A percentile compares a stretch with the other conserved stretches of the same genome.
phyloP scores from a whole-genome alignment of 2,113 vertebrate species.

The Oxyura jamaicensis region DNA sequence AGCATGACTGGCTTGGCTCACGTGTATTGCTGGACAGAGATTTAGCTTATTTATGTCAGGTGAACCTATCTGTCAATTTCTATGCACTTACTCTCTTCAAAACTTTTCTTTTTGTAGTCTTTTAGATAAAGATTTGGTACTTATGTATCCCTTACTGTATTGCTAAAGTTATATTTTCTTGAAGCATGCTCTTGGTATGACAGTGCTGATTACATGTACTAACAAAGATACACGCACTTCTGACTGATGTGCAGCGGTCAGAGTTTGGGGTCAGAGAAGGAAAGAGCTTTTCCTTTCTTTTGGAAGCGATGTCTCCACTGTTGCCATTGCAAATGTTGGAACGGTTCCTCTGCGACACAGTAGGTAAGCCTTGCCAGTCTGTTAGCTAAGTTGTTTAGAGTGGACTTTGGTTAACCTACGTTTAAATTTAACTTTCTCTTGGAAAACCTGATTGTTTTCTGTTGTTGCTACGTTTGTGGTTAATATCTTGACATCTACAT shows the following conservation, averaged over 20 bases:
- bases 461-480: not conserved
- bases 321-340: not conserved
- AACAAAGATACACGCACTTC: rapidly evolving
- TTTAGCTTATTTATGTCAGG: not conserved
- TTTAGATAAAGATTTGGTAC: not conserved
- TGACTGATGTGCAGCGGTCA: not conserved
- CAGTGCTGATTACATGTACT: not conserved
- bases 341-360: not conserved
- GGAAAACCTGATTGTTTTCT: slow-evolving; percentile 18
- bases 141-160: not conserved
- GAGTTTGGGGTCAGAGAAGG: not conserved
- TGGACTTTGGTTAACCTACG: not conserved
- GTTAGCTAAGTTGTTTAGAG: not conserved
- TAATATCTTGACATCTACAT: not conserved
- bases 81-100: not conserved
- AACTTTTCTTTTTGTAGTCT: not conserved
- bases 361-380: not conserved
- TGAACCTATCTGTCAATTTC: not conserved
- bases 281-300: not conserved
- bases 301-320: not conserved
- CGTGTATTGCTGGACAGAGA: not conserved
- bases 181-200: not conserved
- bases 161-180: not conserved
- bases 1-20: not conserved
- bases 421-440: slow-evolving; percentile 19